These are phyloP conservation scores for Epinephelus awoara DNA, from an alignment of 2,797 vertebrate genomes.

Conservation along the genomic window DNA sequence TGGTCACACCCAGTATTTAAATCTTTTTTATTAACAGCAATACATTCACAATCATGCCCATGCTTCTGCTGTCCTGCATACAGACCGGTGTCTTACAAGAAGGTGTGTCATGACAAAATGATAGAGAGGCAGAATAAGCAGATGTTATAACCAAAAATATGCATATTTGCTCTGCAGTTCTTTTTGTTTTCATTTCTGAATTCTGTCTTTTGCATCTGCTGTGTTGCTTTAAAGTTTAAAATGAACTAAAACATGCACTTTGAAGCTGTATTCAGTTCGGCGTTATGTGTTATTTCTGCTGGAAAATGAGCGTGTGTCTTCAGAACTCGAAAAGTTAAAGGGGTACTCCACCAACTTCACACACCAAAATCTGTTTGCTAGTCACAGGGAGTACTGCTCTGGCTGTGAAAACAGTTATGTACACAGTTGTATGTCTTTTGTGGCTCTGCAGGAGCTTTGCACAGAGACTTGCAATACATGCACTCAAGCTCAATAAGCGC, in stretches of 20 bases:
- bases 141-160: neutral
- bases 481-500: neutral
- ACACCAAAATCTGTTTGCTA: neutral
- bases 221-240: slow-evolving; percentile 11
- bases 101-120: slow-evolving; percentile 4
- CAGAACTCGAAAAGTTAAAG: neutral
- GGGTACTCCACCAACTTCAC: neutral
- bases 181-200: neutral
- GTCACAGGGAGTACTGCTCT: neutral
- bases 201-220: neutral
- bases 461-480: neutral
- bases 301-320: neutral
- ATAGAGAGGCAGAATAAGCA: neutral
- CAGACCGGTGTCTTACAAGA: neutral
- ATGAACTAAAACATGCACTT: neutral
- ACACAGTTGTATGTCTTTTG: neutral
- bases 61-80: slow-evolving; percentile 2
- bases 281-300: neutral
- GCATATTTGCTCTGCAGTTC: neutral
- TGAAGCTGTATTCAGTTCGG: slow-evolving; percentile 1
- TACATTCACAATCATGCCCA: slow-evolving; percentile 18
- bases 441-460: neutral
- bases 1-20: slow-evolving; percentile 43
- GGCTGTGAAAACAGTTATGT: neutral
- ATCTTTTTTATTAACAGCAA: slow-evolving; percentile 58